These are phyloP conservation scores for Semnornis frantzii DNA, from an alignment of 2,113 vertebrate genomes.

Conservation along the genomic window DNA sequence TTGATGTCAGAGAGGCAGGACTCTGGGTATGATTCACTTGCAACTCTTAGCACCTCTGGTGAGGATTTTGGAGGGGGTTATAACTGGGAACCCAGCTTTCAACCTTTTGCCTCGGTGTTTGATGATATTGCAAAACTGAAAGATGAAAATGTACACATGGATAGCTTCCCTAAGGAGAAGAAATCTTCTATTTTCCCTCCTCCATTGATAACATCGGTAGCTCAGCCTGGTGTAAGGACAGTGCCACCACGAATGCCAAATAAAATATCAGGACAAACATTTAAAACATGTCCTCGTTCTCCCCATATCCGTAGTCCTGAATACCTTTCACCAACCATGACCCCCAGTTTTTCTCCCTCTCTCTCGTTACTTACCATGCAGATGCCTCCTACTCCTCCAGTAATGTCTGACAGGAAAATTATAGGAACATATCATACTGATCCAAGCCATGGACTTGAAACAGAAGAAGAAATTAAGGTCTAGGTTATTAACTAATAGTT, in stretches of 20 bases:
- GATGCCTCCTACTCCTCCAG: slow-evolving; percentile 79
- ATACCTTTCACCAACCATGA: slow-evolving; percentile 80
- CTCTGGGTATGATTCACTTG: slow-evolving; percentile 54
- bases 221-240: slow-evolving; percentile 86
- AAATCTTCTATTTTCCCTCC: slow-evolving; percentile 83
- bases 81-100: slow-evolving; percentile 85
- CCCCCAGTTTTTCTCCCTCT: slow-evolving; percentile 85
- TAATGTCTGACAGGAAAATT: slow-evolving; percentile 73
- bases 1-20: slow-evolving; percentile 62
- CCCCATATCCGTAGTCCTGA: slow-evolving; percentile 72
- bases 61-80: slow-evolving; percentile 68
- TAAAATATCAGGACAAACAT: slow-evolving; percentile 58
- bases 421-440: slow-evolving; percentile 61
- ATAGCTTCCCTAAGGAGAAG: slow-evolving; percentile 72
- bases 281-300: slow-evolving; percentile 74
- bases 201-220: slow-evolving; percentile 88
- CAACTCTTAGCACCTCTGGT: slow-evolving; percentile 63
- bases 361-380: slow-evolving; percentile 83
- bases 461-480: slow-evolving; percentile 81
- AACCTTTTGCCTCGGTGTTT: slow-evolving; percentile 87
- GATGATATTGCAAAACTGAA: slow-evolving; percentile 87
- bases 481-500: slow-evolving; percentile 53
- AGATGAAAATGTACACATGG: slow-evolving; percentile 77
- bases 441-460: slow-evolving; percentile 64
- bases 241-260: slow-evolving; percentile 83